Conservation (phyloP, 2,888 invertebrate genomes). For the Dynastes hyllus region DNA sequence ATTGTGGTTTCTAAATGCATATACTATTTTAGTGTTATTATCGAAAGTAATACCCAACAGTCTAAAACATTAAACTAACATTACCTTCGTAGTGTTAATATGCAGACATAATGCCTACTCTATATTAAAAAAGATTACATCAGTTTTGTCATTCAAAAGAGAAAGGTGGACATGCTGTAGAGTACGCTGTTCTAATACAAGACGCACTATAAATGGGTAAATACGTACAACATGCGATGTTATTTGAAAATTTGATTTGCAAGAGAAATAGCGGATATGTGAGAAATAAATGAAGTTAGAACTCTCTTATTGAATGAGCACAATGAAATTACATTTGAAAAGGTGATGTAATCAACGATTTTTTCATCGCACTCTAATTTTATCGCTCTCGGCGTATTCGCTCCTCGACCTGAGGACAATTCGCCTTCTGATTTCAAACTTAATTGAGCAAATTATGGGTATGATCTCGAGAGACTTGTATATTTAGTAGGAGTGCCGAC, state of each 20-base stretch:
- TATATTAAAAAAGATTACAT: too few relatives aligned
- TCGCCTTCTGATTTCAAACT: constrained; percentile 22
- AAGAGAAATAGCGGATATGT: not conserved
- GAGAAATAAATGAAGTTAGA: not conserved
- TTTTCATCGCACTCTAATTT: constrained; percentile 5
- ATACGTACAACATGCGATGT: not conserved
- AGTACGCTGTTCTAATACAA: too few relatives aligned
- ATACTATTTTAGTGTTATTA: too few relatives aligned
- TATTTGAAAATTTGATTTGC: constrained; percentile 1
- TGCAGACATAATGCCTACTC: too few relatives aligned
- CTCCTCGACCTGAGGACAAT: constrained; percentile 1
- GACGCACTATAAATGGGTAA: too few relatives aligned
- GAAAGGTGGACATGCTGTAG: too few relatives aligned
- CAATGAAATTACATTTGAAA: constrained; percentile 27
- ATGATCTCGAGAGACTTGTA: constrained; percentile 3
- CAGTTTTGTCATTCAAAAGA: too few relatives aligned
- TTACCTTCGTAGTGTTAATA: too few relatives aligned
- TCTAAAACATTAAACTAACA: too few relatives aligned
- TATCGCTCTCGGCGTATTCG: not conserved
- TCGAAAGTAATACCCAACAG: too few relatives aligned
- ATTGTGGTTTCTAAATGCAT: too few relatives aligned
- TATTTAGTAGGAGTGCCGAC: not conserved
- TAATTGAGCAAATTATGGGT: constrained; percentile 39
- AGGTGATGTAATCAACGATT: constrained; percentile 13
- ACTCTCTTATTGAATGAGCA: not conserved